Conservation (phyloP, 2,888 invertebrate genomes). For the Yponomeuta sedellus region DNA sequence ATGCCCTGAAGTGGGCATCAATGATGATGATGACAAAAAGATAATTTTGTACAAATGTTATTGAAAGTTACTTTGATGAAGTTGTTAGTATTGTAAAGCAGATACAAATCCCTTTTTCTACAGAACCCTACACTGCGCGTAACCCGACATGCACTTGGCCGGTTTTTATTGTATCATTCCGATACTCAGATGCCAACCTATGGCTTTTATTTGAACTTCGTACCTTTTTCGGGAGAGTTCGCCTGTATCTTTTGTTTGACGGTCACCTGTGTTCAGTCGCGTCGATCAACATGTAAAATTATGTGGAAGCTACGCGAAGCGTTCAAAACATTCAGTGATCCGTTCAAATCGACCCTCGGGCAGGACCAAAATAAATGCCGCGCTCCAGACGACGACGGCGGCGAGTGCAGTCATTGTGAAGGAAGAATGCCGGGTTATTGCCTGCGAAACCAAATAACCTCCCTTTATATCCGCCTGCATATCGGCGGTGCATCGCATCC, state of each 20-base stretch:
- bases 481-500: slow-evolving; percentile 28
- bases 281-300: slow-evolving; percentile 5
- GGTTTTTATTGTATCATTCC: no score
- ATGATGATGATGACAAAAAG: no score
- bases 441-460: slow-evolving; percentile 66
- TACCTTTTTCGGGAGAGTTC: background rate
- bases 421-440: slow-evolving; percentile 62
- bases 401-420: slow-evolving; percentile 63
- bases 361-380: slow-evolving; percentile 3
- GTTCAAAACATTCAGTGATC: slow-evolving; percentile 6
- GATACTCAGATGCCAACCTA: background rate
- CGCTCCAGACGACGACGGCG: slow-evolving; percentile 9
- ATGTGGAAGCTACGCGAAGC: slow-evolving; percentile 7
- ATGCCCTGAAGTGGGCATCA: no score
- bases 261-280: slow-evolving; percentile 17
- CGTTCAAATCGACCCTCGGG: slow-evolving; percentile 7
- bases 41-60: no score
- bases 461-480: slow-evolving; percentile 62
- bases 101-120: no score
- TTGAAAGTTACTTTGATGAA: no score
- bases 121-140: no score
- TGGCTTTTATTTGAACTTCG: background rate
- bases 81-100: no score
- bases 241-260: background rate
- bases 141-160: no score